A percentile compares a stretch with the other conserved stretches of the same genome.
These are phyloP conservation scores for Chunga burmeisteri DNA, from an alignment of 2,113 vertebrate genomes.

Conservation along the genomic window DNA sequence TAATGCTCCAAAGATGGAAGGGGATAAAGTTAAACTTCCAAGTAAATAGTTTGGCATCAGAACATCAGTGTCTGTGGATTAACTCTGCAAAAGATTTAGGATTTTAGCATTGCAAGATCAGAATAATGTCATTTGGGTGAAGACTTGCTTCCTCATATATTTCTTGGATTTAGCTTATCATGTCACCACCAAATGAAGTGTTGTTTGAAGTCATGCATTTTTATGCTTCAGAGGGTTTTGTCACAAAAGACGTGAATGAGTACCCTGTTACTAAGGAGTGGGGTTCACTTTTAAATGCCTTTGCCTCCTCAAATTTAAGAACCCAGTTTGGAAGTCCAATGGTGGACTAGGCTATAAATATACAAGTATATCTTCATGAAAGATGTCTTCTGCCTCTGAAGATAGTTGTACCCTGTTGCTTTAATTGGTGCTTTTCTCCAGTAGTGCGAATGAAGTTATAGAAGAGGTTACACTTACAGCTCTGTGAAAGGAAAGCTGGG, in stretches of 20 bases:
- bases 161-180: background rate
- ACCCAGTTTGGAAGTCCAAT: background rate
- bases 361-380: background rate
- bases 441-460: background rate
- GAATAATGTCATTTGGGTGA: background rate
- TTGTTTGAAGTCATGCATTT: background rate
- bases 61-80: background rate
- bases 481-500: background rate
- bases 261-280: fast-evolving
- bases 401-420: background rate
- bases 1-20: background rate
- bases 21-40: background rate
- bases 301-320: background rate
- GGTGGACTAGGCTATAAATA: background rate
- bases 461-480: background rate
- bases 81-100: background rate
- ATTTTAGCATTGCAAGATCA: background rate
- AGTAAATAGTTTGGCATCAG: background rate
- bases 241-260: background rate
- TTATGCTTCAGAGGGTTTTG: background rate
- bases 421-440: background rate
- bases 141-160: background rate
- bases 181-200: background rate
- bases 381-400: background rate
- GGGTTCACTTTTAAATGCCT: background rate